Evolutionary conservation across 2,888 invertebrate species (phyloP).

Genomic region (Stomorhina lunata): DNA sequence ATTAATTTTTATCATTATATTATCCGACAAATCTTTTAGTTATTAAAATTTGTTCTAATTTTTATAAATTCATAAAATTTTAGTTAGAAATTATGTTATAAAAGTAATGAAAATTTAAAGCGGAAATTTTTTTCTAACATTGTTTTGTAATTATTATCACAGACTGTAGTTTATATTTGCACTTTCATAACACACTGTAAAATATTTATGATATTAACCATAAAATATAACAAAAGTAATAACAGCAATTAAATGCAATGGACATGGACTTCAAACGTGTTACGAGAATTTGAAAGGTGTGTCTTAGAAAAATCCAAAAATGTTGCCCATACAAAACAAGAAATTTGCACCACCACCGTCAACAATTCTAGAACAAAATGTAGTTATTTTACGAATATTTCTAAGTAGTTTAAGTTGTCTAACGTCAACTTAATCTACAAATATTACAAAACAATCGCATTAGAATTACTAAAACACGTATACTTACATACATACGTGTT

Average conservation of each 20-base stretch:
- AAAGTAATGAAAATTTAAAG: too few relatives aligned
- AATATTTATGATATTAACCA: constrained; percentile 12
- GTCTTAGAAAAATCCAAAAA: constrained; percentile 10
- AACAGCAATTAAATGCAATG: constrained; percentile 14
- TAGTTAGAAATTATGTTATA: too few relatives aligned
- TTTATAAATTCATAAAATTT: too few relatives aligned
- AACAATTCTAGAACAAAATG: neutral
- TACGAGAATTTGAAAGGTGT: constrained; percentile 32
- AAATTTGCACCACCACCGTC: neutral
- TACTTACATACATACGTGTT: neutral
- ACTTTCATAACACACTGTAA: neutral
- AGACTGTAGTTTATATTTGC: neutral
- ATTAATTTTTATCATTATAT: too few relatives aligned
- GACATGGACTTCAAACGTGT: neutral
- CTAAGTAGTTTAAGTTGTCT: neutral
- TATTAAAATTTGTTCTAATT: too few relatives aligned
- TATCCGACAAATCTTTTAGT: too few relatives aligned
- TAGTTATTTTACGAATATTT: neutral
- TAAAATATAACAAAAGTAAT: constrained; percentile 11
- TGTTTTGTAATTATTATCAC: neutral
- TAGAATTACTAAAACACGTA: neutral
- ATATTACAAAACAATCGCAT: constrained; percentile 13
- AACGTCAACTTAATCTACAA: constrained; percentile 12
- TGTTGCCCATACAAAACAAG: neutral
- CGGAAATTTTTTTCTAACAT: too few relatives aligned